Evolutionary conservation across 2,113 vertebrate genomes (phyloP).

Genomic region (Nerophis ophidion): DNA sequence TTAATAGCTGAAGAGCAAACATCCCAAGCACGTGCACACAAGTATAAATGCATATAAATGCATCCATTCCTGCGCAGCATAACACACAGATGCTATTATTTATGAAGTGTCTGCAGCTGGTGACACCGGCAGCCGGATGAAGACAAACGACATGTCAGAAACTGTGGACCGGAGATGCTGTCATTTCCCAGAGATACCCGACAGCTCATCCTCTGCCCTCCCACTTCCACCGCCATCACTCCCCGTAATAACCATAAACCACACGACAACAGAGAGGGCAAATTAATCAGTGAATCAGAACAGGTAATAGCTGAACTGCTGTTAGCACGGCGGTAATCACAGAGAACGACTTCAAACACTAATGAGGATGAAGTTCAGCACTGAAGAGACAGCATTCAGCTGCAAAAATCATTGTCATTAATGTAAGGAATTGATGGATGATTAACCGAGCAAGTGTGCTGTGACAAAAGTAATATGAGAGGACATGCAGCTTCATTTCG

Average conservation of each 20-base stretch:
- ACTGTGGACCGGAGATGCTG: constrained; percentile 53
- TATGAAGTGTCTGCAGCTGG: constrained; percentile 21
- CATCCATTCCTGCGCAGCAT: constrained; percentile 18
- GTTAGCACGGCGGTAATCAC: constrained; percentile 43
- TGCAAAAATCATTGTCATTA: constrained; percentile 47
- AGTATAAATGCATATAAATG: constrained; percentile 1
- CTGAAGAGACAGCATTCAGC: constrained; percentile 43
- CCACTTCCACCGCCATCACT: not conserved
- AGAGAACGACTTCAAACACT: constrained; percentile 44
- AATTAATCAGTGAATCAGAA: constrained; percentile 51
- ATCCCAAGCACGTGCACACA: not conserved
- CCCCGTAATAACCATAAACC: constrained; percentile 45
- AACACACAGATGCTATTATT: constrained; percentile 24
- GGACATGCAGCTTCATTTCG: constrained; percentile 16
- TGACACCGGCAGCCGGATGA: constrained; percentile 59
- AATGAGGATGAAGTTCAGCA: constrained; percentile 44
- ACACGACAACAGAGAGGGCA: constrained; percentile 45
- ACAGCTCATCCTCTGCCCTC: constrained; percentile 31
- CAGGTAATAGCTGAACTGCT: constrained; percentile 34
- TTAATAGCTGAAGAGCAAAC: constrained; percentile 15
- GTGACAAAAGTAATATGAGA: constrained; percentile 31
- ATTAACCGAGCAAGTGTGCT: constrained; percentile 38
- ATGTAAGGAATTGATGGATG: constrained; percentile 41
- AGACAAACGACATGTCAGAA: constrained; percentile 63
- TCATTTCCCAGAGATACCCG: constrained; percentile 58